These are phyloP conservation scores for Tyrannus savana DNA, from an alignment of 2,113 vertebrate genomes.

Conservation along the genomic window DNA sequence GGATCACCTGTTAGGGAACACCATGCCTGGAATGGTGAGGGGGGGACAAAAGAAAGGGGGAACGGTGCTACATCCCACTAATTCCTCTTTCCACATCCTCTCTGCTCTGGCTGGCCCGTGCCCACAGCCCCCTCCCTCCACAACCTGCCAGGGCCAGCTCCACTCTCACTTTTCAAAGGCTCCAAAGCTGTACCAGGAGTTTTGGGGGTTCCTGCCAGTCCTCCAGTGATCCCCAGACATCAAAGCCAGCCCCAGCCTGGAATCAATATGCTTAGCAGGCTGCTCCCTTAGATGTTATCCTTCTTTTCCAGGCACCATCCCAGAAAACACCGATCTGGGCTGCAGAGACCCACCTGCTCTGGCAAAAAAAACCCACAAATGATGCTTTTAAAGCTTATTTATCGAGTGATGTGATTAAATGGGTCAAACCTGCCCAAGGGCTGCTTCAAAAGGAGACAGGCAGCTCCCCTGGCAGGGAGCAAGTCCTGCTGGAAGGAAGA, in stretches of 20 bases:
- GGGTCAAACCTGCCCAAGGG: neutral
- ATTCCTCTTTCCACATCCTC: neutral
- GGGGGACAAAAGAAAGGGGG: neutral
- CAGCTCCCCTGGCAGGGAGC: neutral
- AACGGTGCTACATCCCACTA: neutral
- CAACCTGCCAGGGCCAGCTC: neutral
- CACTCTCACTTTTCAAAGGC: neutral
- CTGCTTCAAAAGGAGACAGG: neutral
- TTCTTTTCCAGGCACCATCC: neutral
- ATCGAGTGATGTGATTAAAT: neutral
- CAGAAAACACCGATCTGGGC: neutral
- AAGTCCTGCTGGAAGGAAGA: neutral
- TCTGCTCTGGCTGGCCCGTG: neutral
- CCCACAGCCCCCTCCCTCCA: neutral
- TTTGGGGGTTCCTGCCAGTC: neutral
- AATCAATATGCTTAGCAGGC: neutral
- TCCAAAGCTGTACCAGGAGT: neutral
- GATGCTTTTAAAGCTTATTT: neutral
- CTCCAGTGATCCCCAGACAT: neutral
- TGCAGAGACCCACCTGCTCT: neutral
- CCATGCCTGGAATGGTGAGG: accelerated
- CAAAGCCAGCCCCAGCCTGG: neutral
- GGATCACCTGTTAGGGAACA: accelerated
- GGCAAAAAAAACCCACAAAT: neutral
- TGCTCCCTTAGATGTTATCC: neutral